phyloP scores from a whole-genome alignment of 2,797 vertebrate species.

The Malacoctenus gilli region DNA sequence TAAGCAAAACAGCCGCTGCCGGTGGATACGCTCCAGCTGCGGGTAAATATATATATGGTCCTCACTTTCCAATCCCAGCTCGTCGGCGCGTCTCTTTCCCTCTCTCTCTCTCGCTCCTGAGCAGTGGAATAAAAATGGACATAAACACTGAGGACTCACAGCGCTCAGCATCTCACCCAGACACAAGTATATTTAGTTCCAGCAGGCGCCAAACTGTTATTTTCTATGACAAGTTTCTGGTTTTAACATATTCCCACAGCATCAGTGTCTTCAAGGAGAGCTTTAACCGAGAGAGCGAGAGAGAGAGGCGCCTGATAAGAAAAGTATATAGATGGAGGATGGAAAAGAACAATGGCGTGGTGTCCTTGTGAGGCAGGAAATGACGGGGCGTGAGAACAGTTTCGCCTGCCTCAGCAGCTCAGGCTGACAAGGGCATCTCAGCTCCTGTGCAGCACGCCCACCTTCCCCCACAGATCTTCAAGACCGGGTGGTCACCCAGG shows the following conservation, averaged over 20 bases:
- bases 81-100: neutral
- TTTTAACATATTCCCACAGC: slow-evolving; percentile 36
- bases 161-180: neutral
- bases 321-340: neutral
- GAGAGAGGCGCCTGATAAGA: slow-evolving; percentile 1
- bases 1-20: slow-evolving; percentile 5
- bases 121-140: slow-evolving; percentile 2
- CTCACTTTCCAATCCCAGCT: slow-evolving; percentile 19
- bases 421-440: slow-evolving; percentile 2
- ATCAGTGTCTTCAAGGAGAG: slow-evolving; percentile 25
- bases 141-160: slow-evolving; percentile 1
- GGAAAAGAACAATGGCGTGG: neutral
- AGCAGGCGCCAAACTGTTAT: slow-evolving; percentile 26
- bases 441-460: slow-evolving; percentile 5
- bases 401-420: slow-evolving; percentile 31
- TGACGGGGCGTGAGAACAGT: slow-evolving; percentile 4
- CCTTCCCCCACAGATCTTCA: slow-evolving; percentile 20
- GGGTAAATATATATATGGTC: neutral
- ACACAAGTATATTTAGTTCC: too few species aligned
- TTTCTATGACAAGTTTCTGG: too few species aligned
- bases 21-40: neutral
- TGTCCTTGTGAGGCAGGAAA: slow-evolving; percentile 14
- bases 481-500: slow-evolving; percentile 9
- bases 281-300: slow-evolving; percentile 6
- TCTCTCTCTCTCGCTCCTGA: neutral